Evolutionary conservation across 2,888 invertebrate genomes (phyloP).

Genomic region (Cryptocephalus primarius): DNA sequence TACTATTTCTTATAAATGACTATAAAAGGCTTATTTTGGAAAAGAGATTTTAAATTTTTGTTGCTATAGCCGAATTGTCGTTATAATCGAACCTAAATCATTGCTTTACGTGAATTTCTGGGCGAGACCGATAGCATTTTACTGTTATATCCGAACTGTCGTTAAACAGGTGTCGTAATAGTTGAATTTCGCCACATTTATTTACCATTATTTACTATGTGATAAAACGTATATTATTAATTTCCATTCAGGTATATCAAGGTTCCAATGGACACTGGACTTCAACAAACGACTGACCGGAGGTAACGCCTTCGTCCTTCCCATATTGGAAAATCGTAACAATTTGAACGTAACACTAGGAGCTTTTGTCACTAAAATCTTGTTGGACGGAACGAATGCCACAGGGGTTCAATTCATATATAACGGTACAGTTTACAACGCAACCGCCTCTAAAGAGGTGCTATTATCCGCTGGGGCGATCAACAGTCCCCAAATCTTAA

Average conservation of each 20-base stretch:
- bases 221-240: constrained; percentile 20
- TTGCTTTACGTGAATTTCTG: too few species aligned
- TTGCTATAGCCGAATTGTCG: too few species aligned
- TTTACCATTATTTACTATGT: too few species aligned
- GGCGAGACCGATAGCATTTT: too few species aligned
- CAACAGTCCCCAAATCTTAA: constrained; percentile 38
- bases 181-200: too few species aligned
- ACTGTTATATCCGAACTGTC: too few species aligned
- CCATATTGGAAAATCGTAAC: constrained; percentile 35
- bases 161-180: too few species aligned
- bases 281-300: constrained; percentile 49
- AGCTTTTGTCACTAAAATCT: constrained; percentile 43
- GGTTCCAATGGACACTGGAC: constrained; percentile 48
- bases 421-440: constrained; percentile 35
- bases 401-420: constrained; percentile 45
- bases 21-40: too few species aligned
- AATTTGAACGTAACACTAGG: constrained; percentile 49
- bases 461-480: constrained; percentile 68
- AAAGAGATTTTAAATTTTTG: too few species aligned
- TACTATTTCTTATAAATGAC: too few species aligned
- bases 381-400: constrained; percentile 41
- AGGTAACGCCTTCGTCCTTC: constrained; percentile 49
- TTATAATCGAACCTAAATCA: too few species aligned
- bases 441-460: constrained; percentile 52
- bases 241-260: constrained; percentile 39